Percentiles rank a stretch among this genome's conserved stretches.
phyloP scores from a whole-genome alignment of 2,888 invertebrate genomes.

The Alviniconcha strummeri region DNA sequence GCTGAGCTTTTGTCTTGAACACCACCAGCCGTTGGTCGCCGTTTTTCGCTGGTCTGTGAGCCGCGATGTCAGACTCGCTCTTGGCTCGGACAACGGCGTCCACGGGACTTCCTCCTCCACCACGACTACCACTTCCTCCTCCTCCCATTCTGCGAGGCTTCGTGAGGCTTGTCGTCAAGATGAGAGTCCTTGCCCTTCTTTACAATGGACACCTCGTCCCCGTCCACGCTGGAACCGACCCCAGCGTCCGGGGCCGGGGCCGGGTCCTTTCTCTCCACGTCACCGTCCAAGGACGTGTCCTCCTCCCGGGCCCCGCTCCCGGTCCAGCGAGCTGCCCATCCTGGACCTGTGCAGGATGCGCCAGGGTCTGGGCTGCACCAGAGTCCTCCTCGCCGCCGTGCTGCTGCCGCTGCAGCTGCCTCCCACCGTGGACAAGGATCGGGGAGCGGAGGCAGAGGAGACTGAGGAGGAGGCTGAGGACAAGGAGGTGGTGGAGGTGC shows the following conservation, averaged over 20 bases:
- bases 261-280: neutral
- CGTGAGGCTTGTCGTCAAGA: too few species aligned
- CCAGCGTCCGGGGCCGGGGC: neutral
- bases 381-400: neutral
- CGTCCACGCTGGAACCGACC: neutral
- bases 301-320: conserved; percentile 12
- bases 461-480: conserved; percentile 12
- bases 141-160: too few species aligned
- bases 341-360: conserved; percentile 17
- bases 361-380: conserved; percentile 13
- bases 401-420: neutral
- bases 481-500: neutral
- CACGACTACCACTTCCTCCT: neutral
- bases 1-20: conserved; percentile 14
- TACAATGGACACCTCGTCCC: neutral
- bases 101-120: neutral
- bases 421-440: neutral
- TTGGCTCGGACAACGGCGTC: neutral
- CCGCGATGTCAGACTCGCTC: conserved; percentile 3
- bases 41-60: neutral
- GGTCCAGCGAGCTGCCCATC: neutral
- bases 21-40: neutral
- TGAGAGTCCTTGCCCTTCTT: too few species aligned
- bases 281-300: conserved; percentile 11
- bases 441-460: neutral